A percentile compares a stretch with the other conserved stretches of the same genome.
Conservation (phyloP, 2,113 vertebrate genomes). For the Holacanthus passer region DNA sequence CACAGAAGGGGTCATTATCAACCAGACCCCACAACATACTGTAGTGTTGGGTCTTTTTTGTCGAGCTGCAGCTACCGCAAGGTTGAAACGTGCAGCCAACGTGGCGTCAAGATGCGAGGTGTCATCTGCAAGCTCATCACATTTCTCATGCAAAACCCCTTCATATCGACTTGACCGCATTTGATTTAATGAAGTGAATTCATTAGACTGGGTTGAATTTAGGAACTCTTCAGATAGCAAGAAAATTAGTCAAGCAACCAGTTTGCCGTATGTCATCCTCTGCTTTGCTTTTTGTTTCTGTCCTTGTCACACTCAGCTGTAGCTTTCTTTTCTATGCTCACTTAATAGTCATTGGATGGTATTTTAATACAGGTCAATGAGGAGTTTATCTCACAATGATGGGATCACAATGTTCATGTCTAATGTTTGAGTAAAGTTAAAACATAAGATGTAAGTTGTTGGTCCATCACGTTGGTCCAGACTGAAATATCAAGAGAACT, state of each 20-base stretch:
- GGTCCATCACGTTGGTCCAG: background rate
- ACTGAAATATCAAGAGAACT: background rate
- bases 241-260: conserved; percentile 52
- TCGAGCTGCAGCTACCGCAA: background rate
- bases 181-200: conserved; percentile 77
- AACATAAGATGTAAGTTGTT: background rate
- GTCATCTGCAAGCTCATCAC: conserved; percentile 67
- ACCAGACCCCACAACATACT: conserved; percentile 21
- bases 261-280: conserved; percentile 39
- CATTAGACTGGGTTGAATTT: conserved; percentile 65
- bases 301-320: conserved; percentile 20
- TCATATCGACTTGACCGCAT: conserved; percentile 59
- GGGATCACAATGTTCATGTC: background rate
- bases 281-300: conserved; percentile 30
- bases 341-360: background rate
- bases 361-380: conserved; percentile 23
- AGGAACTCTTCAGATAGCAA: conserved; percentile 50
- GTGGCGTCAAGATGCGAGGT: conserved; percentile 50
- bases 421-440: background rate
- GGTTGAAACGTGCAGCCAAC: conserved; percentile 23
- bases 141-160: conserved; percentile 57
- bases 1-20: conserved; percentile 44
- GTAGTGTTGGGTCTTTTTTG: conserved; percentile 23
- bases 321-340: background rate
- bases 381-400: conserved; percentile 12